These are phyloP conservation scores for Drosophila ezoana DNA, from an alignment of 2,888 invertebrate genomes.

Conservation along the genomic window DNA sequence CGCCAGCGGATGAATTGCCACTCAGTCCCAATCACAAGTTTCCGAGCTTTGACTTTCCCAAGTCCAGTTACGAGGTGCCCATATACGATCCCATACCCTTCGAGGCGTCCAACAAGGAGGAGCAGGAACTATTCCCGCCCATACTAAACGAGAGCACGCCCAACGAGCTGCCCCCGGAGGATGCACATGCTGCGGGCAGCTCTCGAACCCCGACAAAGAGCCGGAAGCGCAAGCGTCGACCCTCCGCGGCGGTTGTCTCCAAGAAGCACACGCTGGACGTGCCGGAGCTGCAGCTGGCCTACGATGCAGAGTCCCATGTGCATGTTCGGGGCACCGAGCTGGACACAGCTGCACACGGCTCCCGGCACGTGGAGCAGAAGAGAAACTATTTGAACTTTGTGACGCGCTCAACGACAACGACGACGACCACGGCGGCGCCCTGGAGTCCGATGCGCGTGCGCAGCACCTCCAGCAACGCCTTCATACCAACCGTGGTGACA, in stretches of 20 bases:
- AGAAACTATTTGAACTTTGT: constrained; percentile 41
- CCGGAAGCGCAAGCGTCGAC: constrained; percentile 65
- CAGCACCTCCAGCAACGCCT: constrained; percentile 44
- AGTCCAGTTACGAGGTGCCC: constrained; percentile 84
- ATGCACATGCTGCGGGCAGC: constrained; percentile 58
- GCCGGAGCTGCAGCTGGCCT: constrained; percentile 83
- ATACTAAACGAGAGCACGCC: constrained; percentile 33
- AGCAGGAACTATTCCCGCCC: constrained; percentile 82
- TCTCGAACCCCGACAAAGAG: constrained; percentile 42
- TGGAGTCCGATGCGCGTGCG: constrained; percentile 82
- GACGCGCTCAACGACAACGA: constrained; percentile 10
- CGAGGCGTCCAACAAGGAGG: constrained; percentile 73
- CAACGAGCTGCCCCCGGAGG: constrained; percentile 55
- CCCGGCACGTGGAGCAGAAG: constrained; percentile 67
- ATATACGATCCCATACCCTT: constrained; percentile 83
- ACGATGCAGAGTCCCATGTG: constrained; percentile 63
- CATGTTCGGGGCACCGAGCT: constrained; percentile 44
- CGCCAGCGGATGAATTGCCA: constrained; percentile 80
- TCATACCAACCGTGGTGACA: constrained; percentile 59
- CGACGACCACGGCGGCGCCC: constrained; percentile 48
- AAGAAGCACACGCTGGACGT: constrained; percentile 81
- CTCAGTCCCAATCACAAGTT: constrained; percentile 79
- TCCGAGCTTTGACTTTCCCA: constrained; percentile 82
- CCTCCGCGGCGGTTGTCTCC: constrained; percentile 45
- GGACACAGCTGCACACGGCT: constrained; percentile 71